Evolutionary conservation across 2,797 vertebrate genomes (phyloP).

Genomic region (Otolemur crassicaudatus): DNA sequence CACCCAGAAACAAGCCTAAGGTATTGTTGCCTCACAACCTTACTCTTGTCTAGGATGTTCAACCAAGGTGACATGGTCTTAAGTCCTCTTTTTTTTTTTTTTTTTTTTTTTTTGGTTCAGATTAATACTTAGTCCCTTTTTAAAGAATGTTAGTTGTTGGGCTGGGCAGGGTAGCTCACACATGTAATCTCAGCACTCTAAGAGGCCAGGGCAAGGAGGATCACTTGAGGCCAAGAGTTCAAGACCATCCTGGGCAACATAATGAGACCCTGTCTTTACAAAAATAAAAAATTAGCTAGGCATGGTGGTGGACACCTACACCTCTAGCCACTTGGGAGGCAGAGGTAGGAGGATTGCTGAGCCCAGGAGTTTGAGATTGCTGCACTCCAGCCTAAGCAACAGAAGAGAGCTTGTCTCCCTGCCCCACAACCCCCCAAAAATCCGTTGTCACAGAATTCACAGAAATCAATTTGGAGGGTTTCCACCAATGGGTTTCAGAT

Average conservation of each 20-base stretch:
- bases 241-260: background rate
- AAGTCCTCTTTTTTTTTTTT: background rate
- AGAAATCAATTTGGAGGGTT: background rate
- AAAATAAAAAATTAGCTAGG: background rate
- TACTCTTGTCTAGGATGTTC: background rate
- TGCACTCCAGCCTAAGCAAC: background rate
- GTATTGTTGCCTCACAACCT: background rate
- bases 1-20: background rate
- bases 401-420: background rate
- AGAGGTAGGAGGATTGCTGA: background rate
- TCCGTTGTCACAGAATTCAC: background rate
- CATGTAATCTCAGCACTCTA: background rate
- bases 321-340: background rate
- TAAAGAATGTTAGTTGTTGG: background rate
- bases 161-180: background rate
- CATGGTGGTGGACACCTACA: background rate
- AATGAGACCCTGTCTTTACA: background rate
- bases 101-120: background rate
- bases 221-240: background rate
- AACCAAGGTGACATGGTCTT: background rate
- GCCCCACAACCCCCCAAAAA: too few species aligned
- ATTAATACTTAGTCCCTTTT: background rate
- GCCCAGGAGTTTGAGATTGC: background rate
- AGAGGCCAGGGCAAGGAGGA: background rate
- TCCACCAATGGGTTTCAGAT: background rate